Base-by-base conservation (phyloP, 2,113 vertebrate species). In the Oreochromis spilurus region DNA sequence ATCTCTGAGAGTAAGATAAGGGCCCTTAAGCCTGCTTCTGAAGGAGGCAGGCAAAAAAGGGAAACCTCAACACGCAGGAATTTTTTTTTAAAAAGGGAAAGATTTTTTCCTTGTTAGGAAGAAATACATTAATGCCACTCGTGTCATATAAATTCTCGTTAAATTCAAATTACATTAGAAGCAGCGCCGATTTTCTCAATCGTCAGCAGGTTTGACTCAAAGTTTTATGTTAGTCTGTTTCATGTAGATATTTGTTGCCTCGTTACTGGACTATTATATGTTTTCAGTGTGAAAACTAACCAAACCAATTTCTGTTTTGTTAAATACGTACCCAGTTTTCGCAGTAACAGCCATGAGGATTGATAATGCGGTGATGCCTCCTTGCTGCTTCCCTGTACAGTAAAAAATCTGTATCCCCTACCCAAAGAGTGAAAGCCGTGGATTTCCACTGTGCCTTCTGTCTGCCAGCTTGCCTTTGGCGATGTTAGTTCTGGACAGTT, bases 401-500 rank as follows among this genome's bases (percentile, higher is more conserved):
- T 92, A 93, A 85, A 67, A 91, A 70, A 85, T 82, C 86, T 11
- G 79, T 72, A 89, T 84, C 83, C 80, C 54, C 84, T 17, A 84
- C 86, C 83, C 92, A 88, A 83, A 89, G 90, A 93, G 87, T 72
- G 89, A 88, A 89, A 95, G 88, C 92, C 88, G 92, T 92, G 92
- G 95, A 88, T 94, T 90, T 92, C 89, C 94, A 92, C 92, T 82
- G 82, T 87, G 92, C 92, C 94, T 67, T 93, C 95, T 95, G 95
- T 95, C 92, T 96, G 94, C 94, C 96, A 95, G 95, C 95, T 96
- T 95, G 96, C 96, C 95, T 96, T 96, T 95, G 95, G 96, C 96
- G 90, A 93, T 96, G 96, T 97, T 97, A 96, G 96, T 96, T 96
- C 95, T 97, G 96, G 95, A 95, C 96, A 96, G 96, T 97, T 97